Evolutionary conservation across 2,797 vertebrate species (phyloP).

Genomic region (Chromis chromis): DNA sequence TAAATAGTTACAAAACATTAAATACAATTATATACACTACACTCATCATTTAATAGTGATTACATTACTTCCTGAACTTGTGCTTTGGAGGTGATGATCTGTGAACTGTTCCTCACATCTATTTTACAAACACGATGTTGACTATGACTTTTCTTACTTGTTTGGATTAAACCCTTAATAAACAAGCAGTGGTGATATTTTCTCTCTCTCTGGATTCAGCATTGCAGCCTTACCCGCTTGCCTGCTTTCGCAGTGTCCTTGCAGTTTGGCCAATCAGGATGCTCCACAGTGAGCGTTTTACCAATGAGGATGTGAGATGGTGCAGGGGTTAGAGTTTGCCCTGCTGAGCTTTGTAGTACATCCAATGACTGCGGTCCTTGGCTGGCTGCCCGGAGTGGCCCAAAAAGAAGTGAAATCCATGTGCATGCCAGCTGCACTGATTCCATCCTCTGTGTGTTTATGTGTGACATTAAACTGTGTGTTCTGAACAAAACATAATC

Average conservation of each 20-base stretch:
- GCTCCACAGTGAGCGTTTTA: conserved; percentile 61
- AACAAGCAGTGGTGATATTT: conserved; percentile 52
- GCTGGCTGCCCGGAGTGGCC: conserved; percentile 59
- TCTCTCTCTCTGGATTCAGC: conserved; percentile 64
- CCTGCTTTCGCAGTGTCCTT: conserved; percentile 75
- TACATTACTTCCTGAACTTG: background rate
- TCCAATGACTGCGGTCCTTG: conserved; percentile 62
- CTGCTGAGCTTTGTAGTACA: conserved; percentile 69
- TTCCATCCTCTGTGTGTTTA: conserved; percentile 59
- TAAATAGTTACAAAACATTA: conserved; percentile 10
- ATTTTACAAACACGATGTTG: conserved; percentile 2
- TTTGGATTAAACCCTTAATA: conserved; percentile 47
- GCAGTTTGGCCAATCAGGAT: conserved; percentile 65
- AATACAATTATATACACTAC: conserved; percentile 1
- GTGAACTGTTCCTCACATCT: conserved; percentile 20
- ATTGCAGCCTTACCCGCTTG: conserved; percentile 73
- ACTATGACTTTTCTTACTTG: conserved; percentile 22
- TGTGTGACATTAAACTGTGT: conserved; percentile 64
- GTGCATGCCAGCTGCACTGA: conserved; percentile 73
- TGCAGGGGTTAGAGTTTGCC: conserved; percentile 66
- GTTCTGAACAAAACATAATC: conserved; percentile 72
- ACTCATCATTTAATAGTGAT: conserved; percentile 12
- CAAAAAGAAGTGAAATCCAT: conserved; percentile 49
- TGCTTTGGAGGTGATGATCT: background rate
- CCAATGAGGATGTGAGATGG: conserved; percentile 64